Evolutionary conservation across 2,888 invertebrate genomes (phyloP).

Genomic region (Carterocephalus palaemon): DNA sequence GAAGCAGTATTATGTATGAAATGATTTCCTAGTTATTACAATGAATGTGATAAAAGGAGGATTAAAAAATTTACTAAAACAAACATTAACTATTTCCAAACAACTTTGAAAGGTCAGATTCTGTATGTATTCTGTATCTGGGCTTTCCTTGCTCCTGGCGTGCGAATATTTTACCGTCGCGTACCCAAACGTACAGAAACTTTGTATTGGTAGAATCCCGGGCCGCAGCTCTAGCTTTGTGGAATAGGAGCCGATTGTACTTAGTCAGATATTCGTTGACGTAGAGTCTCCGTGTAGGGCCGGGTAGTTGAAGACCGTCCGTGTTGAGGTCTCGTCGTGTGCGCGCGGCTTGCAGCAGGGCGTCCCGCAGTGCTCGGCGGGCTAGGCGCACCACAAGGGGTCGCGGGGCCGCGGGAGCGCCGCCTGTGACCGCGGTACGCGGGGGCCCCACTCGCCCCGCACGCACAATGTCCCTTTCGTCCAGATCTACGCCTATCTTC

Average conservation of each 20-base stretch:
- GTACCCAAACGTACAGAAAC: neutral
- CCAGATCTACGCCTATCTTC: neutral
- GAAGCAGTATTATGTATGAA: too few species aligned
- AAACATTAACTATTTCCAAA: too few species aligned
- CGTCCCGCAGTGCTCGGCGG: too few species aligned
- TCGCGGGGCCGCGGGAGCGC: neutral
- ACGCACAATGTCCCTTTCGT: constrained; percentile 3
- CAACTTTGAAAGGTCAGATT: neutral
- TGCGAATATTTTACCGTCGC: neutral
- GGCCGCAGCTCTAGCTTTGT: neutral
- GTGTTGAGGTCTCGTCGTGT: constrained; percentile 16
- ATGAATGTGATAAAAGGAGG: too few species aligned
- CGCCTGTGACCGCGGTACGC: neutral
- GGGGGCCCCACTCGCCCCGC: neutral
- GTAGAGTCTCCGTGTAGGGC: neutral
- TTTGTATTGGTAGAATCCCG: neutral
- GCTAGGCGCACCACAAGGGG: neutral
- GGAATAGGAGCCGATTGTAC: neutral
- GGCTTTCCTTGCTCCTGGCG: neutral
- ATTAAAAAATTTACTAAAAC: too few species aligned
- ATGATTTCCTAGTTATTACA: too few species aligned
- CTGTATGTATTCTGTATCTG: neutral
- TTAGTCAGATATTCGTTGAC: neutral
- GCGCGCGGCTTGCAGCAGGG: too few species aligned
- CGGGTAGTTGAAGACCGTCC: neutral